These are phyloP conservation scores for Calephelis virginiensis DNA, from an alignment of 1,140 invertebrate genomes.

Conservation along the genomic window DNA sequence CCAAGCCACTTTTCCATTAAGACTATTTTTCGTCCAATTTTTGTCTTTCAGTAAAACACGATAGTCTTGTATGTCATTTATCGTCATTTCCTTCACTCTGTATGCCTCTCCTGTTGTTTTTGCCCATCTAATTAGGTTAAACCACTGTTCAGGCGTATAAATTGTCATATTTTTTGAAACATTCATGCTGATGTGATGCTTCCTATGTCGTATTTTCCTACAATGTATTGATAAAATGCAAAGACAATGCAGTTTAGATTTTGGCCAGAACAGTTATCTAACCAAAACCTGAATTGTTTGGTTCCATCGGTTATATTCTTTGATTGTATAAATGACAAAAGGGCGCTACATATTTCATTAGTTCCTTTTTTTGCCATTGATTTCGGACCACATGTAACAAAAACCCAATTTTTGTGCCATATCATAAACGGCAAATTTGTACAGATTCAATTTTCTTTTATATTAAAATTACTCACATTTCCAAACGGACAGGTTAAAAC, in stretches of 20 bases:
- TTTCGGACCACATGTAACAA: background rate
- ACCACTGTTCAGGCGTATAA: background rate
- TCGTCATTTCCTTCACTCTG: no score
- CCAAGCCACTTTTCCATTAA: no score
- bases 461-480: no score
- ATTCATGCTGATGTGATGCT: background rate
- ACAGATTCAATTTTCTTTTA: no score
- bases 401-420: background rate
- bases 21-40: no score
- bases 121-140: conserved; percentile 2
- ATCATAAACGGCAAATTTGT: background rate
- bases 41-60: no score
- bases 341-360: no score
- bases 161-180: background rate
- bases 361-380: no score
- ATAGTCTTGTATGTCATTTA: no score
- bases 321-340: background rate
- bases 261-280: background rate
- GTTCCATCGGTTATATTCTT: background rate
- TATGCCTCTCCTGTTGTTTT: no score
- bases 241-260: background rate
- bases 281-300: background rate
- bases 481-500: no score
- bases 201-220: background rate
- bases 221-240: background rate